Percentiles rank a stretch among this genome's conserved stretches.
phyloP scores from a whole-genome alignment of 2,797 vertebrate species.

The Furcifer pardalis region DNA sequence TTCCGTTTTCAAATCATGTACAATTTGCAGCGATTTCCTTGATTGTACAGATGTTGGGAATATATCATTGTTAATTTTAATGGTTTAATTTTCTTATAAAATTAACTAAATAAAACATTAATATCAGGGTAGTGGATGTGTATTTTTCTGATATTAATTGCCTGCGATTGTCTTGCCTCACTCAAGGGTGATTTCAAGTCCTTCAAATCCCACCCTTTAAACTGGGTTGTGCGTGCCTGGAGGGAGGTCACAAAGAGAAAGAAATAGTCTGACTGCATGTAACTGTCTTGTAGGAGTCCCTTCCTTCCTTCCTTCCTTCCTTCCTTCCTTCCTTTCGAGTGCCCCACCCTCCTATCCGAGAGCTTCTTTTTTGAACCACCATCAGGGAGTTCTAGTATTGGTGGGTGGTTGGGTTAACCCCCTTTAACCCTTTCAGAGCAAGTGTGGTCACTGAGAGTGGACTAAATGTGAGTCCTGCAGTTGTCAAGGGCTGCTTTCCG shows the following conservation, averaged over 20 bases:
- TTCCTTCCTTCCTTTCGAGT: no score
- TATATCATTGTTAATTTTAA: constrained; percentile 71
- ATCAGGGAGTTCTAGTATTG: no score
- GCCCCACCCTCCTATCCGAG: no score
- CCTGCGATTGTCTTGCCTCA: not conserved
- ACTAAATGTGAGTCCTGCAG: no score
- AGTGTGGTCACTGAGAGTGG: no score
- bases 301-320: no score
- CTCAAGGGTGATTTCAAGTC: not conserved
- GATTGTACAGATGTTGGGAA: constrained; percentile 76
- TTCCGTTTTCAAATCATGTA: constrained; percentile 73
- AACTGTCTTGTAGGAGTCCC: not conserved
- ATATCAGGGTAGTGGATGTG: constrained; percentile 44
- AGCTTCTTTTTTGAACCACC: no score
- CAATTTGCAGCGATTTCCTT: constrained; percentile 74
- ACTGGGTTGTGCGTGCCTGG: not conserved
- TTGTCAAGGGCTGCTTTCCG: no score
- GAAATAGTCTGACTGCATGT: not conserved
- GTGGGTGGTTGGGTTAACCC: no score
- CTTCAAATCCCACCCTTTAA: not conserved
- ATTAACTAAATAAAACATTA: constrained; percentile 78
- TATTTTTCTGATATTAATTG: constrained; percentile 26
- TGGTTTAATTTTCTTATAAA: constrained; percentile 71
- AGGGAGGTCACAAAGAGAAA: not conserved
- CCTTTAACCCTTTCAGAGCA: no score